Evolutionary conservation across 2,888 invertebrate genomes (phyloP).

Genomic region (Leptinotarsa rubiginosa): DNA sequence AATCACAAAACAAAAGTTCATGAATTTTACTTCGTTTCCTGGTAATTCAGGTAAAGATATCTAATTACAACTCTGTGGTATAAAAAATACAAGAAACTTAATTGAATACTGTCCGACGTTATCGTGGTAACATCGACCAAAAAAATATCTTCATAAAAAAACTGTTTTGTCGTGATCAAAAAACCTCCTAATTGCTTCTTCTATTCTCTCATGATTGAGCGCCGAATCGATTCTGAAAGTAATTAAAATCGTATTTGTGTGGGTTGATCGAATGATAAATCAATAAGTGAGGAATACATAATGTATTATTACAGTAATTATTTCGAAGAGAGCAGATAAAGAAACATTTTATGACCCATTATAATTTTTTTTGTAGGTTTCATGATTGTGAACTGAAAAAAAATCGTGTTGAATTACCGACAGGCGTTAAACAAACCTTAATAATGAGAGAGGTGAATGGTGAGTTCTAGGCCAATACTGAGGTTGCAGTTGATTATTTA

Average conservation of each 20-base stretch:
- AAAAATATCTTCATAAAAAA: background rate
- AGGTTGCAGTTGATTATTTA: no score
- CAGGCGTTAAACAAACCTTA: slow-evolving; percentile 6
- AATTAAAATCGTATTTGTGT: slow-evolving; percentile 24
- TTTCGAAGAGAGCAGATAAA: slow-evolving; percentile 5
- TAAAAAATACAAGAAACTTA: background rate
- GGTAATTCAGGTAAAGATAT: background rate
- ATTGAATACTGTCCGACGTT: background rate
- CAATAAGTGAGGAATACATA: slow-evolving; percentile 14
- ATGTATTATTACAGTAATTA: slow-evolving; percentile 26
- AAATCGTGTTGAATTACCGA: background rate
- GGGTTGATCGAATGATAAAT: slow-evolving; percentile 25
- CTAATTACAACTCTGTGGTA: background rate
- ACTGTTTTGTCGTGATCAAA: background rate
- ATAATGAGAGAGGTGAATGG: no score
- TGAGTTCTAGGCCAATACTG: background rate
- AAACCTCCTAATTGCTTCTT: slow-evolving; percentile 6
- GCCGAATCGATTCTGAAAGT: slow-evolving; percentile 21
- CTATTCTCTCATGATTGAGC: background rate
- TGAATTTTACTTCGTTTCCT: no score
- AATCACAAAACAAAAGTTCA: no score
- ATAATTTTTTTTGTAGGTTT: background rate
- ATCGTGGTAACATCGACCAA: background rate
- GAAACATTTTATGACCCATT: slow-evolving; percentile 8
- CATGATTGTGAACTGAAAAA: background rate